These are phyloP conservation scores for Zaprionus davidi DNA, from an alignment of 1,140 invertebrate species.

Conservation along the genomic window DNA sequence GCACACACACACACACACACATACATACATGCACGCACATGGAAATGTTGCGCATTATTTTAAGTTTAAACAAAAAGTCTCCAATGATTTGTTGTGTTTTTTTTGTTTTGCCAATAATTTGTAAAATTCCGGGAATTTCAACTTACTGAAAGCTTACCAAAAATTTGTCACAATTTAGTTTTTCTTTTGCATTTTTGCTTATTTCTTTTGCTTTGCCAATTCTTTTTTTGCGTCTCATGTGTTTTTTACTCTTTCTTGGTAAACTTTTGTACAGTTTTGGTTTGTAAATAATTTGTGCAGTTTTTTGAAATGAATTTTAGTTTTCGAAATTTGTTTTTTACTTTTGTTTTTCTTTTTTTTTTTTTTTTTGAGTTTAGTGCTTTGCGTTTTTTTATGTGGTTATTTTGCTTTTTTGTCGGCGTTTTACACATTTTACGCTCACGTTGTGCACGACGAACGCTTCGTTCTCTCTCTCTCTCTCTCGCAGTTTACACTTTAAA, in stretches of 20 bases:
- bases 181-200: slow-evolving; percentile 6
- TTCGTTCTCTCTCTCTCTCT: slow-evolving; percentile 3
- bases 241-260: slow-evolving; percentile 55
- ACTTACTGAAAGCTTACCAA: slow-evolving; percentile 34
- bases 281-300: slow-evolving; percentile 24
- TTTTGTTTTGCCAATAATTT: slow-evolving; percentile 52
- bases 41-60: slow-evolving; percentile 25
- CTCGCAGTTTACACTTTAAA: slow-evolving; percentile 68
- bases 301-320: slow-evolving; percentile 28
- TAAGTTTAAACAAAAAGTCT: not conserved
- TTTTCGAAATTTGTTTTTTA: slow-evolving; percentile 46
- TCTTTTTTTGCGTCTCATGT: slow-evolving; percentile 12
- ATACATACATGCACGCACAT: slow-evolving; percentile 15
- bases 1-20: slow-evolving; percentile 10
- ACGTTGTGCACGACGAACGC: slow-evolving; percentile 31
- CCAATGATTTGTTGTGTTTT: slow-evolving; percentile 14
- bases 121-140: slow-evolving; percentile 20
- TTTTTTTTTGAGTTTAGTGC: not conserved
- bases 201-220: slow-evolving; percentile 50
- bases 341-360: not conserved
- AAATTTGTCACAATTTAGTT: slow-evolving; percentile 7
- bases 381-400: slow-evolving; percentile 35
- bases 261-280: slow-evolving; percentile 57
- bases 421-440: slow-evolving; percentile 62
- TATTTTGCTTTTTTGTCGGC: slow-evolving; percentile 72